A percentile compares a stretch with the other conserved stretches of the same genome.
phyloP scores from a whole-genome alignment of 2,113 vertebrate species.

The Spermophilus dauricus region DNA sequence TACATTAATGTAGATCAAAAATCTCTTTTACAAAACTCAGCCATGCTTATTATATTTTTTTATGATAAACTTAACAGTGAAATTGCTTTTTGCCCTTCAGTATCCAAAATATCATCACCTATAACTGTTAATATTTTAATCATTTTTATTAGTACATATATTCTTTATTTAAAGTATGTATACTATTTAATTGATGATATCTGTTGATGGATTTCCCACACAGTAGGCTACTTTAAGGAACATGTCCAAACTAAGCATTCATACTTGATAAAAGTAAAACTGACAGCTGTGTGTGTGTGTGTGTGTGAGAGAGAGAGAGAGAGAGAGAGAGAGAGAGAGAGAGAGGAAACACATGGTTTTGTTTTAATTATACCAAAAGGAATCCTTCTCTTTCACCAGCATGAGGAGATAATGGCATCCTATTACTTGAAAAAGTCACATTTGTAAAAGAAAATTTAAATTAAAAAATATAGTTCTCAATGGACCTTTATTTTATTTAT shows the following conservation, averaged over 20 bases:
- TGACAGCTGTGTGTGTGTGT: no score
- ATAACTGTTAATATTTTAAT: not conserved
- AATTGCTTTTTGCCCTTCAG: not conserved
- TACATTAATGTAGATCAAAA: not conserved
- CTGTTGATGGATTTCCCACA: constrained; percentile 19
- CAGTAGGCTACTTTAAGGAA: not conserved
- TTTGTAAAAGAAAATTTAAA: not conserved
- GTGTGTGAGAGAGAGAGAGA: not conserved
- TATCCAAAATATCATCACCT: not conserved
- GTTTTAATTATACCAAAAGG: not conserved
- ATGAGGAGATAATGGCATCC: not conserved
- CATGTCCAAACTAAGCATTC: not conserved
- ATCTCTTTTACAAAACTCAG: not conserved
- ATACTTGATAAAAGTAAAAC: constrained; percentile 59
- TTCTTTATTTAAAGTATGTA: not conserved
- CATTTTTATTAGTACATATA: rapidly evolving
- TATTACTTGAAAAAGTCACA: constrained; percentile 42
- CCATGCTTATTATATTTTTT: not conserved
- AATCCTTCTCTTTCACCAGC: rapidly evolving
- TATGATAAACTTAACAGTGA: not conserved
- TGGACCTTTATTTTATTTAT: no score
- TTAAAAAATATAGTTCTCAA: not conserved
- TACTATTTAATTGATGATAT: not conserved
- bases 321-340: not conserved
- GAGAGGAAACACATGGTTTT: not conserved